Base-by-base conservation (phyloP, 2,797 vertebrate genomes). In the Alosa sapidissima region DNA sequence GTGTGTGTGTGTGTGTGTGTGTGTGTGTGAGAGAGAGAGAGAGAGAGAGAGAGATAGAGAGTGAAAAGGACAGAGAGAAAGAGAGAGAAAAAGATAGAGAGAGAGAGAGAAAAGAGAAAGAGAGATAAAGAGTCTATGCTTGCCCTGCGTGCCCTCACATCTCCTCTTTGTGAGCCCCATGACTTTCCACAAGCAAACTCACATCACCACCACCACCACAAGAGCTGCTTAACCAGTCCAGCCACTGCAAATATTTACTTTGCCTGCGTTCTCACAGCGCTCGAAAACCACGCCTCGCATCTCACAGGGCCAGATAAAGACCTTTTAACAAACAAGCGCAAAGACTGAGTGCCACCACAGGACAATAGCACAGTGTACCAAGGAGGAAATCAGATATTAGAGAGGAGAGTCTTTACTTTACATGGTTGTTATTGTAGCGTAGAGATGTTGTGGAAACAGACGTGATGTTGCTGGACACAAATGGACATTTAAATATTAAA, bases 161-260 rank as follows among this genome's bases (percentile, higher is more conserved):
- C 58, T 62, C 8, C 1, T 62, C n/a, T 24, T 24, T 24, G n/a
- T 24, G n/a, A 62, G n/a, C n/a, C n/a, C n/a, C n/a, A 24, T 24
- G 2, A 62, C 1, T n/a, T 62, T 24, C 41, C 41, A 5, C 36
- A 41, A 72, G 72, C 72, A 47, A 78, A 78, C 36, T 41, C 41
- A 47, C 14, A 5, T 3, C 41, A 16, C 68, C 60, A 10, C 8
- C 41, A 41, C 60, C 72, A 5, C 72, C 41, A 28, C 36, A 21
- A 78, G 72, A 62, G 72, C 41, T 2, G 87, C 87, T 86, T 0
- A 86, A 94, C 94, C 88, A 55, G 93, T 93, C 82, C 0, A 49
- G 91, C 92, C 21, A 24, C 91, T 49, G 24, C 1, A 85, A 88
- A 90, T 49, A 85, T 87, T 89, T 81, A 68, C 51, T 54, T 84